A percentile compares a stretch with the other conserved stretches of the same genome.
These are phyloP conservation scores for Ciconia nigra DNA, from an alignment of 2,797 vertebrate species.

Conservation along the genomic window DNA sequence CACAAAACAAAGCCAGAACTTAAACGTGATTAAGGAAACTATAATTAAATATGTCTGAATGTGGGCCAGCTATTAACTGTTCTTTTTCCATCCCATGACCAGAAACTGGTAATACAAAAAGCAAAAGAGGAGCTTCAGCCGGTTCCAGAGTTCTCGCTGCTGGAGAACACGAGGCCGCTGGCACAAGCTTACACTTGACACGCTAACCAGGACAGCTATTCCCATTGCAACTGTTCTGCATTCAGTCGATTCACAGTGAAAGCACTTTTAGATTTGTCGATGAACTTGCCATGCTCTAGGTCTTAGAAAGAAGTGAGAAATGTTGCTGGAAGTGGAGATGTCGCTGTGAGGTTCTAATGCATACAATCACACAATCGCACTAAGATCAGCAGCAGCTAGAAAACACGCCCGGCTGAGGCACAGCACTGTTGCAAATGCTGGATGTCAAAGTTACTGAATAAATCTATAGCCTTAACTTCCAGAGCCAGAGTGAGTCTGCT, in stretches of 20 bases:
- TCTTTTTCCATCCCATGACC: not conserved
- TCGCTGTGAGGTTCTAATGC: not conserved
- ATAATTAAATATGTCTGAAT: not conserved
- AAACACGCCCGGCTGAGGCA: not conserved
- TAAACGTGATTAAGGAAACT: not conserved
- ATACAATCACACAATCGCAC: not conserved
- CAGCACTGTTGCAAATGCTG: not conserved
- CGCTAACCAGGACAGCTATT: not conserved
- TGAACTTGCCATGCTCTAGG: not conserved
- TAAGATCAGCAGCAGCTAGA: too few relatives aligned
- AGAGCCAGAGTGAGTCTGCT: not conserved
- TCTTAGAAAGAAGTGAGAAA: not conserved
- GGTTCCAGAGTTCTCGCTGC: not conserved
- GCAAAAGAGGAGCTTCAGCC: not conserved
- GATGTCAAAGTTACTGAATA: not conserved
- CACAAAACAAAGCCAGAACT: not conserved
- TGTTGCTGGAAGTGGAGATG: not conserved
- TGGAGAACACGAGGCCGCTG: not conserved
- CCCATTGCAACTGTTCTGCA: not conserved
- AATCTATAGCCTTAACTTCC: not conserved
- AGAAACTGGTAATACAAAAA: not conserved
- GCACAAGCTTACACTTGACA: fast-evolving
- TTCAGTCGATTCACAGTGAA: not conserved
- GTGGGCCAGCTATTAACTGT: not conserved
- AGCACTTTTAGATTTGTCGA: not conserved